Base-by-base conservation (phyloP, 2,888 invertebrate species). In the Achlya flavicornis region DNA sequence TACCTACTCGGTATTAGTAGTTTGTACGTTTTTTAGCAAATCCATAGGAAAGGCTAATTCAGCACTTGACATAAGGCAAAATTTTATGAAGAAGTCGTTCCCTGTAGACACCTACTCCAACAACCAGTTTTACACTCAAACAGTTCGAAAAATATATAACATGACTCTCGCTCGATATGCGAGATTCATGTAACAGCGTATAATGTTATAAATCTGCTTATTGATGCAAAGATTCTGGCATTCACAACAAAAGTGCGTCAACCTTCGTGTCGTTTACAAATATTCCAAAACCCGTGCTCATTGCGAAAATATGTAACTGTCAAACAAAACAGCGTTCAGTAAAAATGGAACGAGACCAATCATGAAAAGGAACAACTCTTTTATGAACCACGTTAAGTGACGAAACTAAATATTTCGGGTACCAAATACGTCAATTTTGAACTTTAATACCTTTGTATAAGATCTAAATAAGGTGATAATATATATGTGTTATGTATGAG, bases 311-410 rank as follows among this genome's bases (percentile, higher is more conserved):
- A 69, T 66, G 68, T 73, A 77, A 70, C 72, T 73, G 70, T 71
- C 67, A 70, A 79, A 86, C 83, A 83, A 80, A 68, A 78, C 77
- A 73, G 73, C 75, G 74, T 80, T 77, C 74, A 75, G 77, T 74
- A 78, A 84, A 91, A 90, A 91, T 90, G 77, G 91, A 84, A 91
- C 92, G 91, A 78, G 82, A 84, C 92, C 74, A 92, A 93, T 92
- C 81, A 76, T 85, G 83, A 83, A 88, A 85, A 84, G 80, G 77
- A 79, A 77, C 73, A 71, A 75, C 68, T 76, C 76, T 79, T 84
- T 81, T 75, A 71, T 79, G 84, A 59, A 41, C 59, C 41, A 59
- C 11, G 19, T 68, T 70, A 67, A 66, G 73, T 81, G 81, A 75
- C 75, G 77, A 81, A 81, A 80, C 71, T 57, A 69, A 63, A 60